Evolutionary conservation across 2,113 vertebrate species (phyloP), one percentile per base, ranked within the genome.

Genomic region (Hippocampus guttulatus): DNA sequence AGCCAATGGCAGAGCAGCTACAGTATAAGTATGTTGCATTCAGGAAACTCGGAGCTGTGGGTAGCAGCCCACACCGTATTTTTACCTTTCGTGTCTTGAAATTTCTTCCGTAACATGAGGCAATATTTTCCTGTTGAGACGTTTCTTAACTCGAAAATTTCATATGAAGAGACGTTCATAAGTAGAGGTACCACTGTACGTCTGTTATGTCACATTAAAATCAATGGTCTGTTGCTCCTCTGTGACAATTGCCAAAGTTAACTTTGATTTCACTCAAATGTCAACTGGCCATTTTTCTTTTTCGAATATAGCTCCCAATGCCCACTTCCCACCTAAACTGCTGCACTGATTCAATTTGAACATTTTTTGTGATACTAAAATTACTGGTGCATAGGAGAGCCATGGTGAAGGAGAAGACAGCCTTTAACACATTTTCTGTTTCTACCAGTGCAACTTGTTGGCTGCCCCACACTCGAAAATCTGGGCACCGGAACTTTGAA

Each of bases 401-500:
- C 90, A 81, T 82, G 90, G 86, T 73, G 84, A 70, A 16, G 54
- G 77, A 69, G 78, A 61, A 67, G 76, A 77, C 78, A 21, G 78
- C 66, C 76, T 80, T 89, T 91, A 91, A 90, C 89, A 88, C 88
- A 79, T 89, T 85, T 91, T 90, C 89, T 92, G 82, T 92, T 92
- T 91, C 82, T 85, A 85, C 82, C 72, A 85, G 89, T 90, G 88
- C 81, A 88, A 78, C 84, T 87, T 87, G 81, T 90, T 90, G 88
- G 78, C 85, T 88, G 83, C 75, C 60, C 70, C 80, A 82, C 75
- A 61, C 71, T 81, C 82, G 78, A 73, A 84, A 80, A 77, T 64
- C 79, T 78, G 76, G 65, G 75, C 68, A 76, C 80, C 81, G 82
- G 81, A 77, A 74, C 71, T 78, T 86, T 82, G 84, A 73, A 78